Percentiles rank a stretch among this genome's conserved stretches.
These are phyloP conservation scores for Nannobrachium achirus DNA, from an alignment of 2,113 vertebrate species.

Conservation along the genomic window DNA sequence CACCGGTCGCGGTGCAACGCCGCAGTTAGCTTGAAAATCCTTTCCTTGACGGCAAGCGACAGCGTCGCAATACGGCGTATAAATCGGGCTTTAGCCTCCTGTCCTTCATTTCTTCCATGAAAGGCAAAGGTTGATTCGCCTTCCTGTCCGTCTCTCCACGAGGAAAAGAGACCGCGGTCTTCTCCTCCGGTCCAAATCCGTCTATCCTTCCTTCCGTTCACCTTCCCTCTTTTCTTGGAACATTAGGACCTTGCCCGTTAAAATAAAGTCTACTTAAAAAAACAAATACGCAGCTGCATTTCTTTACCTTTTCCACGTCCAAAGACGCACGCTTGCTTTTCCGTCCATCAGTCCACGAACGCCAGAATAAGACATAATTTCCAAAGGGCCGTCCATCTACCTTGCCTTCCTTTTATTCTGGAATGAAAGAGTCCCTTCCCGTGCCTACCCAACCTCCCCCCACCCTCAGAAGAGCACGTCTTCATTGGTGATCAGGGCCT, in stretches of 20 bases:
- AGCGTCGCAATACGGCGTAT: too few relatives aligned
- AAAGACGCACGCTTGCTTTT: slow-evolving; percentile 11
- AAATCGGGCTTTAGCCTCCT: neutral
- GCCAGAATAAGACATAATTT: neutral
- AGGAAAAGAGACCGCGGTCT: slow-evolving; percentile 6
- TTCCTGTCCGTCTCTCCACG: slow-evolving; percentile 12
- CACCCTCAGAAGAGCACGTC: slow-evolving; percentile 90
- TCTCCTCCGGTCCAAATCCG: neutral
- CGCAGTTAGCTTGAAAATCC: neutral
- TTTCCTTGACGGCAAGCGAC: neutral
- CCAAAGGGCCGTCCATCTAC: neutral
- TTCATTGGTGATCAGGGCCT: slow-evolving; percentile 94
- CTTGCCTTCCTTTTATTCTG: neutral
- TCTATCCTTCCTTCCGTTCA: neutral
- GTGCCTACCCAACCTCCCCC: neutral
- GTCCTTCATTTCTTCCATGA: neutral
- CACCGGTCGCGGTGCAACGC: too few relatives aligned
- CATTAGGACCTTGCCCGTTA: too few relatives aligned
- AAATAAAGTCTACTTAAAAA: neutral
- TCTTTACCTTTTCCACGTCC: slow-evolving; percentile 29
- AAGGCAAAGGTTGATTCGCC: slow-evolving; percentile 13
- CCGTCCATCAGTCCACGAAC: neutral
- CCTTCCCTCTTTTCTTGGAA: too few relatives aligned
- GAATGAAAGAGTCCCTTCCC: neutral
- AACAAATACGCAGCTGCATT: neutral